Percentiles rank a stretch among this genome's conserved stretches.
Evolutionary conservation across 92 coral and sea anemone species (phyloP).

Genomic region (Ricordea florida): DNA sequence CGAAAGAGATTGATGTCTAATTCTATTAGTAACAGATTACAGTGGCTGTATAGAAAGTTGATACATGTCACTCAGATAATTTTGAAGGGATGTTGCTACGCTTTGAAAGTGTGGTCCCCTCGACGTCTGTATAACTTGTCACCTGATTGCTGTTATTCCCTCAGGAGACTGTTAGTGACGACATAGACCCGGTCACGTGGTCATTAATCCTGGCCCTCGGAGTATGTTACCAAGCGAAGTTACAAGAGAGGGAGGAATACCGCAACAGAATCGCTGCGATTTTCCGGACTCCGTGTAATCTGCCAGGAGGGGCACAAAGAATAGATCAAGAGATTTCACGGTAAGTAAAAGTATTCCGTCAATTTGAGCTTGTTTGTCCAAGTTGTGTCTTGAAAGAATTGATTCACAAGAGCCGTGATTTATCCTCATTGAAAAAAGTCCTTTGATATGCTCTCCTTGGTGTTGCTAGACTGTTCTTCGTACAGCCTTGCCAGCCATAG

Average conservation of each 20-base stretch:
- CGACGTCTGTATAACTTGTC: not conserved
- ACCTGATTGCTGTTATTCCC: not conserved
- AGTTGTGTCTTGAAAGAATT: not conserved
- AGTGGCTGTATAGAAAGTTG: too few relatives aligned
- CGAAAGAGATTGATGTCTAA: too few relatives aligned
- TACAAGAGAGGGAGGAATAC: conserved; percentile 21
- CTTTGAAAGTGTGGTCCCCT: too few relatives aligned
- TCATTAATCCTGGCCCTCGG: conserved; percentile 57
- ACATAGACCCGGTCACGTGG: conserved; percentile 30
- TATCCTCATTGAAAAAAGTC: not conserved
- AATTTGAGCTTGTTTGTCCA: not conserved
- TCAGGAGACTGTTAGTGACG: not conserved
- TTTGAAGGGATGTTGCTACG: too few relatives aligned
- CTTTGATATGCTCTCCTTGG: too few relatives aligned
- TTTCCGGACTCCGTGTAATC: conserved; percentile 12
- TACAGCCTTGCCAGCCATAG: too few relatives aligned
- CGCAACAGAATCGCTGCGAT: conserved; percentile 27
- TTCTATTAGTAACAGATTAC: too few relatives aligned
- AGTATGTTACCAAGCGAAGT: conserved; percentile 60
- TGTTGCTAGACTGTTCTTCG: too few relatives aligned
- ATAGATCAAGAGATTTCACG: conserved; percentile 40
- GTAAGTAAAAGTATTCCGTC: not conserved
- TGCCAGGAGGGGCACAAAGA: conserved; percentile 44
- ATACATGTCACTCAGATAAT: too few relatives aligned
- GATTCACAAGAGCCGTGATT: not conserved